A percentile compares a stretch with the other conserved stretches of the same genome.
phyloP scores from a whole-genome alignment of 2,888 invertebrate genomes.

The Metacarcinus magister region DNA sequence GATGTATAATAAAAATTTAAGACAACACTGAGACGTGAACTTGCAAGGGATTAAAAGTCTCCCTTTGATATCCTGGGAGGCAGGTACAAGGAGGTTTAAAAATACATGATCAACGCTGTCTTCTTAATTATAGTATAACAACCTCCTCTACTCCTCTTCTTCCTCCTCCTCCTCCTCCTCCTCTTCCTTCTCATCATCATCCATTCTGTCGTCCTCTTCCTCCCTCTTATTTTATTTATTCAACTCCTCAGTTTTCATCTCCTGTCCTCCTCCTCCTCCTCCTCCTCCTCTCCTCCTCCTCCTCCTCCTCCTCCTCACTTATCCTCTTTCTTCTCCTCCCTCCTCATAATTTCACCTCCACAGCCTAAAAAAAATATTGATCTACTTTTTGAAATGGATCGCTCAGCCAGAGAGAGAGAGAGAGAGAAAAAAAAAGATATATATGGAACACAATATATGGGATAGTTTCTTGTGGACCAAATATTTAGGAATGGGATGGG shows the following conservation, averaged over 20 bases:
- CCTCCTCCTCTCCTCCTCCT: not conserved
- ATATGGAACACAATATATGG: not conserved
- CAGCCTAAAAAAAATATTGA: not conserved
- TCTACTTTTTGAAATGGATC: not conserved
- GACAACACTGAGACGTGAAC: not conserved
- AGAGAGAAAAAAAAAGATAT: not conserved
- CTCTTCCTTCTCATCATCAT: not conserved
- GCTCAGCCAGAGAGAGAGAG: not conserved
- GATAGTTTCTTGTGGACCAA: not conserved
- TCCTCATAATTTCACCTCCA: not conserved
- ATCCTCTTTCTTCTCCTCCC: not conserved
- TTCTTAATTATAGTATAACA: conserved; percentile 4
- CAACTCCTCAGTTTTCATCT: not conserved
- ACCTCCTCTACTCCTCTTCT: not conserved
- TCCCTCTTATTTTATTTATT: not conserved
- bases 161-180: not conserved
- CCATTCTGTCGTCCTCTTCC: not conserved
- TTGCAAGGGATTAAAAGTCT: not conserved
- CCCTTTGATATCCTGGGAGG: not conserved
- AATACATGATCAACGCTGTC: not conserved
- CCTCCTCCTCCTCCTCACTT: too few relatives aligned
- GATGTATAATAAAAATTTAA: not conserved
- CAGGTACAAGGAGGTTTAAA: not conserved
- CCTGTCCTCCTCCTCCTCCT: not conserved
- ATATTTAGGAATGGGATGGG: not conserved